phyloP scores from a whole-genome alignment of 2,797 vertebrate genomes.

The Rhinogobio ventralis region DNA sequence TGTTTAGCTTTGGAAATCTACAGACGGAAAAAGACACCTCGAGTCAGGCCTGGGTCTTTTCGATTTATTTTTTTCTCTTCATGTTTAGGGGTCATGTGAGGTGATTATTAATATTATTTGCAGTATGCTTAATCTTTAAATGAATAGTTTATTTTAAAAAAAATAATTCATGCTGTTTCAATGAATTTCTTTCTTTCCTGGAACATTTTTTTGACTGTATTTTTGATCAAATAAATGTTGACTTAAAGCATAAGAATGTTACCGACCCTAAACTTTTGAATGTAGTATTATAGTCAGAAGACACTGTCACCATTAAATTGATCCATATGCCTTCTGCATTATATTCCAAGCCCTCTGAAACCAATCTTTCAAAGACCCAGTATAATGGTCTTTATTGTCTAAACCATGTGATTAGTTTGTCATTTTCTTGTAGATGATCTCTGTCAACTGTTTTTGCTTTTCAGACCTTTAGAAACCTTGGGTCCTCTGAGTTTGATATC shows the following conservation, averaged over 20 bases:
- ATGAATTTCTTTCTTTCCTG: background rate
- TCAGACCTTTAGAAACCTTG: background rate
- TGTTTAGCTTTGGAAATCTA: constrained; percentile 62
- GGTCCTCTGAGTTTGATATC: constrained; percentile 2
- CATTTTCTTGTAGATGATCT: background rate
- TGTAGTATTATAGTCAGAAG: background rate
- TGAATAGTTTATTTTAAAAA: background rate
- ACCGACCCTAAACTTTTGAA: background rate
- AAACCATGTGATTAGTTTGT: background rate
- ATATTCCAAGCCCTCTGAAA: background rate
- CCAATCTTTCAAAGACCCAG: background rate
- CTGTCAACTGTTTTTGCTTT: constrained; percentile 3
- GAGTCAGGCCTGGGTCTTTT: background rate
- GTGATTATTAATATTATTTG: background rate
- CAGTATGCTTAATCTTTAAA: background rate
- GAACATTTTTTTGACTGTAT: background rate
- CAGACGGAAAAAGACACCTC: constrained; percentile 28
- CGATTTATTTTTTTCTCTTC: background rate
- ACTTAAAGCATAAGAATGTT: background rate
- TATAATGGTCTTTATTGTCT: background rate
- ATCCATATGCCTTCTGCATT: background rate
- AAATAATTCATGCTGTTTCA: background rate
- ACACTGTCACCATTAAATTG: background rate
- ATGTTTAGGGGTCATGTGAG: background rate
- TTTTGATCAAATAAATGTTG: background rate